These are phyloP conservation scores for Lissocephala sabroskyi DNA, from an alignment of 2,888 invertebrate genomes.

Conservation along the genomic window DNA sequence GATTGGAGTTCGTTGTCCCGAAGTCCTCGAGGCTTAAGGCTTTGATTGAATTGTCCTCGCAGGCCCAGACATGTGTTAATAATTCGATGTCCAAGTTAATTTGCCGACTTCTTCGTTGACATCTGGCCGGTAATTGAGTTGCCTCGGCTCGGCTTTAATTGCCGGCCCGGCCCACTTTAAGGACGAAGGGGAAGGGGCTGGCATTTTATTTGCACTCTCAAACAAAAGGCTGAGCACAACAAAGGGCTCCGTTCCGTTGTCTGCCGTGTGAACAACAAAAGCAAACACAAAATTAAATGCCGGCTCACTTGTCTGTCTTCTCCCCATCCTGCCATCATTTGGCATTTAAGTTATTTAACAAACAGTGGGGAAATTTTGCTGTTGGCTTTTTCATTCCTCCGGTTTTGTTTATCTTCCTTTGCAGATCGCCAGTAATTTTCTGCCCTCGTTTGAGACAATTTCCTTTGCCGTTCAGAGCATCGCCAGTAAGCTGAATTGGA, in stretches of 20 bases:
- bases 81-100: conserved; percentile 17
- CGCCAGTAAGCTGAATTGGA: conserved; percentile 72
- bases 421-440: conserved; percentile 71
- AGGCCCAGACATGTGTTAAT: conserved; percentile 8
- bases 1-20: conserved; percentile 39
- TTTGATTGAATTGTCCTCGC: conserved; percentile 46
- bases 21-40: conserved; percentile 40
- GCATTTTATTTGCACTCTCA: too few relatives aligned
- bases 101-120: conserved; percentile 7
- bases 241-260: too few relatives aligned
- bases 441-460: conserved; percentile 72
- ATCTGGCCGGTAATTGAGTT: neutral
- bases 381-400: too few relatives aligned
- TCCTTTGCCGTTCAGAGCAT: conserved; percentile 72
- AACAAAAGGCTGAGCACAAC: too few relatives aligned
- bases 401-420: conserved; percentile 33
- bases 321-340: too few relatives aligned
- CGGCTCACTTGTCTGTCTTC: too few relatives aligned
- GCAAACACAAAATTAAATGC: too few relatives aligned
- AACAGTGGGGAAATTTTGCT: too few relatives aligned
- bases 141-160: neutral
- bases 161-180: too few relatives aligned
- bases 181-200: too few relatives aligned
- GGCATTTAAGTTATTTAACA: too few relatives aligned
- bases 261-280: too few relatives aligned